Percentiles rank a stretch among this genome's conserved stretches.
phyloP scores from a whole-genome alignment of 2,888 invertebrate species.

The Drosophila vallismaia region DNA sequence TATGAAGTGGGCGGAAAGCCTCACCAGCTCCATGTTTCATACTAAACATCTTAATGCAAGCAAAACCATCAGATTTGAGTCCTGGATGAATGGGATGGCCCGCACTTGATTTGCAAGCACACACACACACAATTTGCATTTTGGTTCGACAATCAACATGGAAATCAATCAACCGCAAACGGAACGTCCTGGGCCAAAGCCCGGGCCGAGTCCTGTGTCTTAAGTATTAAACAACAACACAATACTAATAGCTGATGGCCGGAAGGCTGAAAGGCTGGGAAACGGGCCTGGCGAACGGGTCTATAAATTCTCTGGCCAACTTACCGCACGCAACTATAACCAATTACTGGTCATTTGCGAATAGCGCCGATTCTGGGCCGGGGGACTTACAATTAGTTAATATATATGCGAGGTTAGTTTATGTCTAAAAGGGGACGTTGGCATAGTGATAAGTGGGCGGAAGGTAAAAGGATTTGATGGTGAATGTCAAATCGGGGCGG shows the following conservation, averaged over 20 bases:
- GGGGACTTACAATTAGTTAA: conserved; percentile 60
- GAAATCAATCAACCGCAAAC: conserved; percentile 74
- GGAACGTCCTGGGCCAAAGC: conserved; percentile 30
- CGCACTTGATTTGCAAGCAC: conserved; percentile 35
- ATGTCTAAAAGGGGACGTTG: conserved; percentile 12
- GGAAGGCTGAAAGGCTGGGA: conserved; percentile 3
- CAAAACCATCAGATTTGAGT: conserved; percentile 2
- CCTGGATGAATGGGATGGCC: conserved; percentile 9
- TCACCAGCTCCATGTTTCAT: background rate
- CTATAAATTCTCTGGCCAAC: conserved; percentile 4
- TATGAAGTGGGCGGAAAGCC: conserved; percentile 2
- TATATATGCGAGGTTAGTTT: conserved; percentile 63
- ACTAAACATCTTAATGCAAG: background rate
- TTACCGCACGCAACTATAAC: conserved; percentile 66
- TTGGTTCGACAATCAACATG: conserved; percentile 70
- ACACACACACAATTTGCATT: conserved; percentile 58
- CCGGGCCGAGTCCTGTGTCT: conserved; percentile 34
- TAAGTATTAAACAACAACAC: conserved; percentile 67
- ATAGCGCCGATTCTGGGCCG: conserved; percentile 46
- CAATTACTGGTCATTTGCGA: conserved; percentile 74
- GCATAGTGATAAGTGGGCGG: conserved; percentile 31
- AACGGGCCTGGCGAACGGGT: background rate
- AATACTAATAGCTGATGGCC: conserved; percentile 64
- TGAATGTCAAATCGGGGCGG: conserved; percentile 38
- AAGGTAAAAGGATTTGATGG: conserved; percentile 26